These are phyloP conservation scores for Drosophila lacicola DNA, from an alignment of 2,888 invertebrate genomes.

Conservation along the genomic window DNA sequence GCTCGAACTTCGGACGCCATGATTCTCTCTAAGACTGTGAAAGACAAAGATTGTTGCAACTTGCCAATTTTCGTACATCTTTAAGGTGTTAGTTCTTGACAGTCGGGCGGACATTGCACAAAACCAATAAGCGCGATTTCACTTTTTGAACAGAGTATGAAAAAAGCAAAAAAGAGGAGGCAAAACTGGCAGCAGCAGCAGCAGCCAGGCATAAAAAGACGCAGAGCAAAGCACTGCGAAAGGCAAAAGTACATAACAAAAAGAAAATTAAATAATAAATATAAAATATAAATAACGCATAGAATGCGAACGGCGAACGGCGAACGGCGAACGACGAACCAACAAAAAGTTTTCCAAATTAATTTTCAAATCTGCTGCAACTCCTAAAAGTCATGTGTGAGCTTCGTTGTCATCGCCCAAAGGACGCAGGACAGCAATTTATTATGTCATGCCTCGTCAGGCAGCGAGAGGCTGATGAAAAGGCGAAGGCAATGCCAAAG, in stretches of 20 bases:
- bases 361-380: slow-evolving; percentile 63
- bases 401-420: slow-evolving; percentile 51
- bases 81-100: no score
- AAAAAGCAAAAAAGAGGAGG: slow-evolving; percentile 16
- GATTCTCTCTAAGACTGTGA: no score
- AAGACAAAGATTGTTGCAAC: no score
- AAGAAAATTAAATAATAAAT: slow-evolving; percentile 77
- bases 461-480: slow-evolving; percentile 4
- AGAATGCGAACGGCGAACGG: slow-evolving; percentile 52
- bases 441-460: slow-evolving; percentile 73
- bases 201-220: slow-evolving; percentile 67
- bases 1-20: no score
- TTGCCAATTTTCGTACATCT: no score
- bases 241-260: slow-evolving; percentile 68
- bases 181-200: slow-evolving; percentile 32
- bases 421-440: slow-evolving; percentile 54
- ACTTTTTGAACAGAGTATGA: background rate
- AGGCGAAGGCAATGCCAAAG: slow-evolving; percentile 25
- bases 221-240: slow-evolving; percentile 26
- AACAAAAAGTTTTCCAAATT: slow-evolving; percentile 68
- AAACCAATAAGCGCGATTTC: background rate
- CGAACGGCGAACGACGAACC: slow-evolving; percentile 19
- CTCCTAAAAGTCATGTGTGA: slow-evolving; percentile 37
- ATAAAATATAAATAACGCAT: slow-evolving; percentile 73
- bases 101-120: background rate